Evolutionary conservation across 1,140 invertebrate species (phyloP).

Genomic region (Melipona quadrifasciata): DNA sequence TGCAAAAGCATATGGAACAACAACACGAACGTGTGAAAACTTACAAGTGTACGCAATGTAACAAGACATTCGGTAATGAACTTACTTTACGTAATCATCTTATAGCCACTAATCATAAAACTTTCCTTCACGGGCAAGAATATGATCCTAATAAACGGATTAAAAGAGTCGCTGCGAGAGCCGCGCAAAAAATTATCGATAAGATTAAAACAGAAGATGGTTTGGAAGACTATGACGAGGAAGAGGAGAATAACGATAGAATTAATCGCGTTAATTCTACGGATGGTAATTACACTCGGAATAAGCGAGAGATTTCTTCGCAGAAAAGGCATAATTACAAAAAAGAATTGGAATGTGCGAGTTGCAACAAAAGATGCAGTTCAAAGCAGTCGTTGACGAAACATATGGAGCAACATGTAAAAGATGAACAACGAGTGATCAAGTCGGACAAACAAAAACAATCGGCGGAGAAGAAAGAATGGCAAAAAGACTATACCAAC

Average conservation of each 20-base stretch:
- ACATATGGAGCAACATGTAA: conserved; percentile 77
- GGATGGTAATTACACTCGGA: conserved; percentile 27
- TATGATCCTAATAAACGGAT: conserved; percentile 80
- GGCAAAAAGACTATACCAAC: conserved; percentile 22
- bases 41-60: conserved; percentile 77
- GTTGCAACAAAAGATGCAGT: conserved; percentile 75
- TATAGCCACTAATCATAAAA: conserved; percentile 78
- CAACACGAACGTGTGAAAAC: conserved; percentile 69
- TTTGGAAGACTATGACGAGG: conserved; percentile 70
- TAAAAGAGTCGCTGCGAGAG: conserved; percentile 78
- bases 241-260: conserved; percentile 58
- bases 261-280: background rate
- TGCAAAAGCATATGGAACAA: conserved; percentile 72
- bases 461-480: conserved; percentile 42
- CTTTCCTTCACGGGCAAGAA: conserved; percentile 74
- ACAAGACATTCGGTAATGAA: conserved; percentile 77
- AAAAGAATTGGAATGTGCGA: conserved; percentile 73
- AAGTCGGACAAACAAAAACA: conserved; percentile 57
- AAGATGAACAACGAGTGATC: conserved; percentile 66
- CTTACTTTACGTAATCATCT: conserved; percentile 78
- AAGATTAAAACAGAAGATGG: conserved; percentile 78
- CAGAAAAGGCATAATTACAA: conserved; percentile 61
- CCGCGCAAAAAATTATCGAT: conserved; percentile 80
- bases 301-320: conserved; percentile 39
- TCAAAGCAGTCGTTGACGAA: conserved; percentile 76